Conservation (phyloP, 2,113 vertebrate species). For the Galbula dea region DNA sequence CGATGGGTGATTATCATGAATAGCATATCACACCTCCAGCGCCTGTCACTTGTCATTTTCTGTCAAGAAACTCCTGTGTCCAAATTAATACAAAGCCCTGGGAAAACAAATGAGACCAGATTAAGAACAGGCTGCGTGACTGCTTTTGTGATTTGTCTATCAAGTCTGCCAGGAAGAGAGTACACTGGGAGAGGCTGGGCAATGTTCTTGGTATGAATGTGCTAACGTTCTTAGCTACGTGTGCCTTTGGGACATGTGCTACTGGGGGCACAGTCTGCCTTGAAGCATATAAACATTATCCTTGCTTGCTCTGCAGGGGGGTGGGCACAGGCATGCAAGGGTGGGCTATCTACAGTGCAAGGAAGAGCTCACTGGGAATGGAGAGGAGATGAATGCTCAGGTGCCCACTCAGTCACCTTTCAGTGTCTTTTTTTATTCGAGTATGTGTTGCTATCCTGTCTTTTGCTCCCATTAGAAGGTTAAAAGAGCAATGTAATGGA, state of each 20-base stretch:
- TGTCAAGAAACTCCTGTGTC: neutral
- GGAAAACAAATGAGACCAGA: neutral
- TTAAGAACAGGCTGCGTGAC: neutral
- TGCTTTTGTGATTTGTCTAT: neutral
- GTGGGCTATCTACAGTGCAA: accelerated
- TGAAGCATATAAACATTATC: neutral
- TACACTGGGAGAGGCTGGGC: neutral
- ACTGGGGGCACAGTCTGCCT: neutral
- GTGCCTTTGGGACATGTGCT: slow-evolving; percentile 7
- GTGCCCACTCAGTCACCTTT: neutral
- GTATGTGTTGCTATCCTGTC: neutral
- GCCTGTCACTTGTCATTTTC: neutral
- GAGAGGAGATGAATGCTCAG: neutral
- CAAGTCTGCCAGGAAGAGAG: neutral
- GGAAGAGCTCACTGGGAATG: neutral
- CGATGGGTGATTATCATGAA: neutral
- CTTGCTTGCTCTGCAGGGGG: neutral
- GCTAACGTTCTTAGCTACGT: neutral
- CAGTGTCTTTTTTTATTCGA: neutral
- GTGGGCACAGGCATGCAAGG: neutral
- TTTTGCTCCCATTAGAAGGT: neutral
- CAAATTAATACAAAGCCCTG: neutral
- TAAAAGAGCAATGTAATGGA: neutral
- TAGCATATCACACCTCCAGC: neutral
- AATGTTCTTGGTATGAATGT: neutral